phyloP scores from a whole-genome alignment of 2,888 invertebrate genomes.

The Halictus quadricinctus region DNA sequence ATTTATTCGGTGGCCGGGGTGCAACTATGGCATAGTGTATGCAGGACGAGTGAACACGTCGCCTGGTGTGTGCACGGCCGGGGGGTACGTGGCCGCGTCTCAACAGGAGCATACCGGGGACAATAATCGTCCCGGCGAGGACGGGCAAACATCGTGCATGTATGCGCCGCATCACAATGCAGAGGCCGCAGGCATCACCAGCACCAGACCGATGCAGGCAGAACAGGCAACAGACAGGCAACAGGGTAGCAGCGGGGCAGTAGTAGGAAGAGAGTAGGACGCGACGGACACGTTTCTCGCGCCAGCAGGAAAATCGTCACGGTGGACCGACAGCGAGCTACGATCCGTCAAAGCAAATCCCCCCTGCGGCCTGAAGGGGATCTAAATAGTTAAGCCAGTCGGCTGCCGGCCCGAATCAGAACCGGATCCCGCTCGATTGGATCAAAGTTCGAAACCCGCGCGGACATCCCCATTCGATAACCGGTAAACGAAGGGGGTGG shows the following conservation, averaged over 20 bases:
- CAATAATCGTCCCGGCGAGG: constrained; percentile 66
- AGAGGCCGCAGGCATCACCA: constrained; percentile 22
- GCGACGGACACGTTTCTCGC: neutral
- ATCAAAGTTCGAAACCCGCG: neutral
- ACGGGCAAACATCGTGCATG: constrained; percentile 58
- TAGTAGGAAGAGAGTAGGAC: neutral
- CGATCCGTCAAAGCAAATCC: neutral
- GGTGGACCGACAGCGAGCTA: neutral
- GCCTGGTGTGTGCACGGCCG: neutral
- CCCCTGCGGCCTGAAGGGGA: neutral
- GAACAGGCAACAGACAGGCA: neutral
- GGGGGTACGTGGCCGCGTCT: neutral
- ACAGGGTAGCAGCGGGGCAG: neutral
- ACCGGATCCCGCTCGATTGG: constrained; percentile 1
- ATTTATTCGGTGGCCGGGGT: neutral
- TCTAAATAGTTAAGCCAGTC: constrained; percentile 11
- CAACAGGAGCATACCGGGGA: constrained; percentile 44
- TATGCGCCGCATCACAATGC: constrained; percentile 59
- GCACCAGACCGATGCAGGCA: neutral
- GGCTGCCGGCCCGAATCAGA: neutral
- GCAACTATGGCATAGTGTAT: neutral
- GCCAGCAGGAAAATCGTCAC: constrained; percentile 55
- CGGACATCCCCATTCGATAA: neutral
- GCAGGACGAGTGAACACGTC: neutral
- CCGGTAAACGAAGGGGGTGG: neutral